A percentile compares a stretch with the other conserved stretches of the same genome.
These are phyloP conservation scores for Drosophila colorata DNA, from an alignment of 2,888 invertebrate genomes.

Conservation along the genomic window DNA sequence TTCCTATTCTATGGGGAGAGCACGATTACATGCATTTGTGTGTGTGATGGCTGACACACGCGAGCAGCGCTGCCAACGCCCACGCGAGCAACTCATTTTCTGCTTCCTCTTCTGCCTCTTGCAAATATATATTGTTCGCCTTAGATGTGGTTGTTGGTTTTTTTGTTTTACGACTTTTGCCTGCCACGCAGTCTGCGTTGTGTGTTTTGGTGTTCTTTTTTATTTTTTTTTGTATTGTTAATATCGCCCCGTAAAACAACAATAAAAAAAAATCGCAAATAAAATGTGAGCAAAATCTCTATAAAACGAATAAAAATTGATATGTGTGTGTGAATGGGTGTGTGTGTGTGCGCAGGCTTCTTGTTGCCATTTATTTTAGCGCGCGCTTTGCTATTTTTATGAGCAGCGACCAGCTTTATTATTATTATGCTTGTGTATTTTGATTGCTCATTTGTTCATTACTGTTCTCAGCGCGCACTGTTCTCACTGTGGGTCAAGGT, in stretches of 20 bases:
- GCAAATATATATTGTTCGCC: slow-evolving; percentile 35
- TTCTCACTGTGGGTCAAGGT: slow-evolving; percentile 54
- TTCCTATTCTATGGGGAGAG: slow-evolving; percentile 11
- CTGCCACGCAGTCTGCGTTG: slow-evolving; percentile 59
- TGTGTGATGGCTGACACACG: slow-evolving; percentile 28
- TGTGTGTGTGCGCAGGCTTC: neutral
- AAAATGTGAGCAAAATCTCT: slow-evolving; percentile 12
- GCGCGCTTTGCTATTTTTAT: slow-evolving; percentile 42
- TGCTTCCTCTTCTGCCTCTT: slow-evolving; percentile 26
- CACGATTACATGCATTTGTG: slow-evolving; percentile 2
- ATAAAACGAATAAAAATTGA: slow-evolving; percentile 16
- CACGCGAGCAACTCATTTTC: slow-evolving; percentile 39
- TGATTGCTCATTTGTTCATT: slow-evolving; percentile 17
- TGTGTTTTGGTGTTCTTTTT: slow-evolving; percentile 18
- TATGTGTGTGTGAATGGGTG: slow-evolving; percentile 1
- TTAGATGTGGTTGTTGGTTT: slow-evolving; percentile 28
- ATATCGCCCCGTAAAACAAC: slow-evolving; percentile 38
- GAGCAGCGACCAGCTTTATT: slow-evolving; percentile 35
- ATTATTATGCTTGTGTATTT: slow-evolving; percentile 31
- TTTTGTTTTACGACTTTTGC: slow-evolving; percentile 43
- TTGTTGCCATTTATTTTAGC: slow-evolving; percentile 21
- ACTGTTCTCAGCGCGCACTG: neutral
- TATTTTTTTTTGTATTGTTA: too few relatives aligned
- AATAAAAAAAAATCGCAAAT: slow-evolving; percentile 34
- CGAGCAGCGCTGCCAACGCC: slow-evolving; percentile 58